Evolutionary conservation across 2,888 invertebrate species (phyloP), one percentile per base, ranked within the genome.

Genomic region (Chelonus formosanus): DNA sequence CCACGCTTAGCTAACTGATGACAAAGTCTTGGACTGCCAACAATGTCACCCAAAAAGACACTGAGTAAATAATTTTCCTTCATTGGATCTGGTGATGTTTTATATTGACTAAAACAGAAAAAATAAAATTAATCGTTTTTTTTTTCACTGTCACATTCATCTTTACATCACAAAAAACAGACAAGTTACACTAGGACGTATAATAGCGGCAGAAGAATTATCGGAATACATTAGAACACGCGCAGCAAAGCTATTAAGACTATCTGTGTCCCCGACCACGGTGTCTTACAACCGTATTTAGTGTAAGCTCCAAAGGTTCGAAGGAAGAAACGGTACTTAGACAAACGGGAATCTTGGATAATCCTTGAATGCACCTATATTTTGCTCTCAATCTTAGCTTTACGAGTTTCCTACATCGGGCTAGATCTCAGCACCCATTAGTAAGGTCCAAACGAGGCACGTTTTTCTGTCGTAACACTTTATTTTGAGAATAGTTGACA

Each of bases 41-140:
- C 90, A 78, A 94, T 93, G 85, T 95, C 93, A 36, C 94, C 94
- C 66, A 95, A 86, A 85, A 94, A 94, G 70, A 94, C 92, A 80
- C 94, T 94, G 71, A 94, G 88, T 45, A 95, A 86, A 84, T 93
- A 94, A 85, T 91, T 91, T 85, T 94, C 92, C 84, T 93, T 86
- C 80, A 78, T 78, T 60, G 73, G 76, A 70, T 91, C 90, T 45
- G 91, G 88, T 57, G 92, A 92, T 62, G 88, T 86, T 84, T 92
- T 92, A 88, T 93, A 94, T 78, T 91, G 91, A 76, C 94, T 94
- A 88, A 44, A 78, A 82, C 62, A 63, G 3, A 70, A 67, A 48
- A 48, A 48, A 20, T 20, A 20, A 20, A 20, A 20, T 20, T 20
- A 20, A 20, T 20, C 20, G 20, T 20, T 20, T 20, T 20, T 20